Conservation (phyloP, 2,113 vertebrate genomes). For the Vulpes vulpes region DNA sequence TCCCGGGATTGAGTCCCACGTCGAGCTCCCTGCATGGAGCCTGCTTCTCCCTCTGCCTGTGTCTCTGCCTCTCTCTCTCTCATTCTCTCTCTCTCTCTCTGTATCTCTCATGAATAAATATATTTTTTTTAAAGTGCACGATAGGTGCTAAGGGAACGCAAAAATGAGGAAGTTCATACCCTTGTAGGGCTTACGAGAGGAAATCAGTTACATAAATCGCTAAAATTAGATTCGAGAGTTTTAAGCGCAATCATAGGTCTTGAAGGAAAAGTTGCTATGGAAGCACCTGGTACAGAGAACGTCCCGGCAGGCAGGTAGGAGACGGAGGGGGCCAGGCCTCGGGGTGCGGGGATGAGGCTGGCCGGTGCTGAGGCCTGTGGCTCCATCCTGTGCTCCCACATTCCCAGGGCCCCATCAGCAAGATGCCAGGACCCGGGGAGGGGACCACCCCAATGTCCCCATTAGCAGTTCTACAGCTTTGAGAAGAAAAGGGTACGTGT, state of each 20-base stretch:
- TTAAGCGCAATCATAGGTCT: background rate
- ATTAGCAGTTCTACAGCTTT: accelerated
- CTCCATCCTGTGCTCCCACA: accelerated
- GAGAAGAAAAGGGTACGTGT: background rate
- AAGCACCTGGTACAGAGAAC: background rate
- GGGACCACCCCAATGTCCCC: accelerated
- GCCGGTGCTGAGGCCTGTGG: background rate
- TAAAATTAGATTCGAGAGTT: slow-evolving; percentile 10
- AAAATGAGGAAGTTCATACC: background rate
- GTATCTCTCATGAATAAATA: no score
- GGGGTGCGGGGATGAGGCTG: no score
- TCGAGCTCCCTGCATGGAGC: no score
- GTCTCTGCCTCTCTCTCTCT: no score
- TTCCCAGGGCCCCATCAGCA: background rate
- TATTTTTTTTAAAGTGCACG: background rate
- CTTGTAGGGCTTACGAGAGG: background rate
- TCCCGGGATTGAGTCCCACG: no score
- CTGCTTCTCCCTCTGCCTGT: no score
- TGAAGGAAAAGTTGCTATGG: background rate
- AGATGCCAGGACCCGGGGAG: accelerated
- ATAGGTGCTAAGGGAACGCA: accelerated
- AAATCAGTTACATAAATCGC: background rate
- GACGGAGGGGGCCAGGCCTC: background rate
- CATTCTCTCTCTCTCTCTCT: no score
- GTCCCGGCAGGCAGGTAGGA: accelerated